Conservation (phyloP, 2,888 invertebrate genomes). For the Heliothis peltigera region DNA sequence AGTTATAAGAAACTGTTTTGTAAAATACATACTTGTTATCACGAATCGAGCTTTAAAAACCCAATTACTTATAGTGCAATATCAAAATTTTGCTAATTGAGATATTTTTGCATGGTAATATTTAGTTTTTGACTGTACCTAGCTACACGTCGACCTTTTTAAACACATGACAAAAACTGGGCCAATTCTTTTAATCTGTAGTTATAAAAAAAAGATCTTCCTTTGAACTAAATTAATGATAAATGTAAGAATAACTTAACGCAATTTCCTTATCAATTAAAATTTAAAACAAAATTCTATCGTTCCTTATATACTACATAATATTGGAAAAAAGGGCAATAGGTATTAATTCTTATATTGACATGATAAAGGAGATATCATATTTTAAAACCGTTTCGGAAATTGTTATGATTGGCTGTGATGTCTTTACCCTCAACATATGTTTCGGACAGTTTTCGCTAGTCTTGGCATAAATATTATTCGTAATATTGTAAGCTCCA, state of each 20-base stretch:
- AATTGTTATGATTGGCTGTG: slow-evolving; percentile 63
- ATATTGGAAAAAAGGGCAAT: neutral
- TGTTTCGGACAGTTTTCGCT: slow-evolving; percentile 47
- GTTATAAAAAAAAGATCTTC: slow-evolving; percentile 42
- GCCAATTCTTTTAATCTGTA: slow-evolving; percentile 55
- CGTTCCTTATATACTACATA: slow-evolving; percentile 1
- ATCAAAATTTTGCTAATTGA: slow-evolving; percentile 50
- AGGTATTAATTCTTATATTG: slow-evolving; percentile 18
- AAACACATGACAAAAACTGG: slow-evolving; percentile 49
- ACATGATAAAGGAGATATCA: slow-evolving; percentile 13
- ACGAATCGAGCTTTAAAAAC: slow-evolving; percentile 65
- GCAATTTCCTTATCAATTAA: slow-evolving; percentile 27
- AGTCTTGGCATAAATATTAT: slow-evolving; percentile 36
- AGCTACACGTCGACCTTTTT: slow-evolving; percentile 26
- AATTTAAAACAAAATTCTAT: slow-evolving; percentile 8
- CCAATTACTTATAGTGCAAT: slow-evolving; percentile 63
- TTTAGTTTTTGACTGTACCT: slow-evolving; percentile 37
- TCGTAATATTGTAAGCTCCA: slow-evolving; percentile 34
- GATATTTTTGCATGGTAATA: slow-evolving; percentile 49
- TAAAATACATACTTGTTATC: slow-evolving; percentile 56
- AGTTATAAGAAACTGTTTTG: slow-evolving; percentile 48
- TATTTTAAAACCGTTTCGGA: slow-evolving; percentile 47
- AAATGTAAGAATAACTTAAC: slow-evolving; percentile 35
- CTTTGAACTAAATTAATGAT: slow-evolving; percentile 42
- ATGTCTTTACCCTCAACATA: slow-evolving; percentile 52